Conservation (phyloP, 2,113 vertebrate species). For the Madoqua kirkii region DNA sequence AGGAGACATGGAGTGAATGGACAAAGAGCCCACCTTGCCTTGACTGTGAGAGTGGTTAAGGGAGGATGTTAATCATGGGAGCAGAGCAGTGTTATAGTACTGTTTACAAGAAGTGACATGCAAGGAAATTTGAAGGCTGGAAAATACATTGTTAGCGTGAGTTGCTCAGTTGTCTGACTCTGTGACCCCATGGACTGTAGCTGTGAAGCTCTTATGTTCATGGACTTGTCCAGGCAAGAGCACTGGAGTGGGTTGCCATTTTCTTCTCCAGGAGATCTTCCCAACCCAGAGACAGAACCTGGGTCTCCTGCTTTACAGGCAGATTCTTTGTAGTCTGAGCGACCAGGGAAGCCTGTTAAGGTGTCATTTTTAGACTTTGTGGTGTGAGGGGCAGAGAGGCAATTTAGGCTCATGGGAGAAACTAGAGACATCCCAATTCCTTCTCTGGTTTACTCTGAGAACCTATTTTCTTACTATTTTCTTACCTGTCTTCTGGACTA, state of each 20-base stretch:
- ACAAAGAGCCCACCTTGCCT: background rate
- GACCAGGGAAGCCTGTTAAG: background rate
- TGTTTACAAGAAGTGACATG: background rate
- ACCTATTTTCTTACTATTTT: background rate
- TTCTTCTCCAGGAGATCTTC: background rate
- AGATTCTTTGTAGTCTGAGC: background rate
- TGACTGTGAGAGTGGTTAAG: background rate
- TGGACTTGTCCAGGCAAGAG: background rate
- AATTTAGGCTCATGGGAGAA: background rate
- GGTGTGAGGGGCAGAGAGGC: background rate
- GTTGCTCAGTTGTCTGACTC: background rate
- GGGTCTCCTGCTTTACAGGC: background rate
- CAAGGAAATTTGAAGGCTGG: background rate
- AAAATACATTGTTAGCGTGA: background rate
- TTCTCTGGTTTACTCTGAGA: background rate
- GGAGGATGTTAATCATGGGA: background rate
- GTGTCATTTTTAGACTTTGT: background rate
- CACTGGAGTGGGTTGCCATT: background rate
- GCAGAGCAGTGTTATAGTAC: background rate
- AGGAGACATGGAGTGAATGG: background rate
- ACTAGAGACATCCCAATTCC: background rate
- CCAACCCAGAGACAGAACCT: background rate
- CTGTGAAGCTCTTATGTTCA: fast-evolving
- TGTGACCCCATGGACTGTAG: background rate
- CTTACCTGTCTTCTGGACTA: background rate